Conservation (phyloP, 1,140 invertebrate genomes). For the Ylistrum balloti region DNA sequence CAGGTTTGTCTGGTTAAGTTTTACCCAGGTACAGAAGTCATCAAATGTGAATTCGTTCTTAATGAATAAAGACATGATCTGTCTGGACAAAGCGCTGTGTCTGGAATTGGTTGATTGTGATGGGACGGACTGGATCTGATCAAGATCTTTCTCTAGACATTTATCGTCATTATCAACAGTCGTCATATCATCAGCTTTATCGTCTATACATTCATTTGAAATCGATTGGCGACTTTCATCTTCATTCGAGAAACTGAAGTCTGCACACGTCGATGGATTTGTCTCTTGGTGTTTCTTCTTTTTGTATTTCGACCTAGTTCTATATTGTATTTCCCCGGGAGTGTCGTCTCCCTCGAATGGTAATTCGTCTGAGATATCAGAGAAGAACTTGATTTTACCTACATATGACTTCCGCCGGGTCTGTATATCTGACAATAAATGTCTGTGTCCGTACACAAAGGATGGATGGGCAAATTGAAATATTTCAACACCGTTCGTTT, state of each 20-base stretch:
- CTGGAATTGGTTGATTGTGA: background rate
- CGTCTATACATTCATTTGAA: background rate
- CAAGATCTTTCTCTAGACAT: too few species aligned
- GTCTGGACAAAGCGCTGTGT: background rate
- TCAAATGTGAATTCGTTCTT: conserved; percentile 63
- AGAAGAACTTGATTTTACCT: background rate
- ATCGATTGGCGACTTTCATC: background rate
- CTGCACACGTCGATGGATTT: background rate
- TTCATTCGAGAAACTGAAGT: background rate
- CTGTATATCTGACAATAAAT: conserved; percentile 62
- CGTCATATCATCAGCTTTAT: background rate
- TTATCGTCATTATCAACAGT: background rate
- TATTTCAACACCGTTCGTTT: conserved; percentile 51
- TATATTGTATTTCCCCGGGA: background rate
- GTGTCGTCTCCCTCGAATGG: background rate
- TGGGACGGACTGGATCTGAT: background rate
- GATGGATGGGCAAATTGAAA: conserved; percentile 71
- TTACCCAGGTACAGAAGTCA: conserved; percentile 57
- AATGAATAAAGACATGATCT: conserved; percentile 57
- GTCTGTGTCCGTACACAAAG: conserved; percentile 62
- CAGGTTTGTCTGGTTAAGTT: conserved; percentile 53
- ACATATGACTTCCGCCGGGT: conserved; percentile 67
- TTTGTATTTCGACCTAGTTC: background rate
- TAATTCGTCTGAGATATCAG: background rate
- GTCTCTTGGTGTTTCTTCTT: background rate